Conservation (phyloP, 53 echinoderm and acorn worm species). For the Patiria pectinifera region DNA sequence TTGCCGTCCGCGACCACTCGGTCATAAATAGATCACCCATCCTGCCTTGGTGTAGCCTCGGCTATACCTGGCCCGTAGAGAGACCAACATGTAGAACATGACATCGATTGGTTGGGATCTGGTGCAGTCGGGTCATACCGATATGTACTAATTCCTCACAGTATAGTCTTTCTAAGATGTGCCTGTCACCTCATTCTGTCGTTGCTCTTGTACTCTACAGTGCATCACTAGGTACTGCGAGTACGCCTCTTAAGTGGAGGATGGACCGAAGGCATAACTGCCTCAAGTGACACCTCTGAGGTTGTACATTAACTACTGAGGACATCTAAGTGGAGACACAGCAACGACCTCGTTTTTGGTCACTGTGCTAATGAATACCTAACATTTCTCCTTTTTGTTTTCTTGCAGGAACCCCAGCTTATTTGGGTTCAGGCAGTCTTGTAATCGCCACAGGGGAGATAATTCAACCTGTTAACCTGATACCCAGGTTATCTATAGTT, state of each 20-base stretch:
- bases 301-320: conserved; percentile 43
- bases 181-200: conserved; percentile 9
- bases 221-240: background rate
- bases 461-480: conserved; percentile 50
- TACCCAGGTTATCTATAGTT: conserved; percentile 35
- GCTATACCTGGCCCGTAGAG: conserved; percentile 30
- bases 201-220: background rate
- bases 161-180: conserved; percentile 43
- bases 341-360: background rate
- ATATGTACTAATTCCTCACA: conserved; percentile 45
- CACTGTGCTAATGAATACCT: conserved; percentile 26
- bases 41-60: conserved; percentile 2
- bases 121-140: conserved; percentile 46
- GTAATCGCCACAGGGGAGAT: conserved; percentile 52
- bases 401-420: conserved; percentile 27
- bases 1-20: conserved; percentile 15
- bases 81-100: conserved; percentile 53
- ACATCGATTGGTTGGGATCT: conserved; percentile 49
- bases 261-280: conserved; percentile 15
- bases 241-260: conserved; percentile 44
- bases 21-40: conserved; percentile 50
- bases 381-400: conserved; percentile 11
- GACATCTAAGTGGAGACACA: background rate
- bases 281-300: conserved; percentile 7
- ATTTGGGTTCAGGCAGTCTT: conserved; percentile 29